Evolutionary conservation across 1,140 invertebrate genomes (phyloP).

Genomic region (Drosophila trapezifrons): DNA sequence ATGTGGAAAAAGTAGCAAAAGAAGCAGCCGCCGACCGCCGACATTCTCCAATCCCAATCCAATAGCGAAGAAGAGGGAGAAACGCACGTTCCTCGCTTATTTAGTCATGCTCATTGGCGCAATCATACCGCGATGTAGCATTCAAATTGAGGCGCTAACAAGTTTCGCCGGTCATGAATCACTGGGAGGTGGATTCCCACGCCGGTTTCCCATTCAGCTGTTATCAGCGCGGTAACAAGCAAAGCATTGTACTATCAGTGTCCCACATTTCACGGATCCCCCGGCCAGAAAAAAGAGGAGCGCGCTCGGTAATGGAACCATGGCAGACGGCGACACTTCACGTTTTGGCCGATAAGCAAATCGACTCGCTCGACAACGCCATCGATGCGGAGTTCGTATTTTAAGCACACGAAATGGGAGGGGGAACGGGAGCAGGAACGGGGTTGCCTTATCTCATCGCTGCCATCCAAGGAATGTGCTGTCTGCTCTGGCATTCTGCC

Average conservation of each 20-base stretch:
- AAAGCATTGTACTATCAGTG: conserved; percentile 47
- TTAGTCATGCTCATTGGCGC: conserved; percentile 45
- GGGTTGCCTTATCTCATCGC: conserved; percentile 37
- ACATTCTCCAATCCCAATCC: conserved; percentile 37
- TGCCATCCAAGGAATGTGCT: conserved; percentile 30
- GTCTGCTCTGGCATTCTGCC: conserved; percentile 19
- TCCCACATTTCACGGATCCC: conserved; percentile 42
- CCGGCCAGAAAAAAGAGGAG: background rate
- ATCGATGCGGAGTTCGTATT: conserved; percentile 23
- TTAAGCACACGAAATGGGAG: conserved; percentile 5
- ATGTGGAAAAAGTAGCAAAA: conserved; percentile 23
- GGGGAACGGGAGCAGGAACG: background rate
- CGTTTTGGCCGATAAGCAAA: conserved; percentile 50
- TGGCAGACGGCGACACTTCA: conserved; percentile 34
- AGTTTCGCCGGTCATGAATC: conserved; percentile 37
- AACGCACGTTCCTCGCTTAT: conserved; percentile 33
- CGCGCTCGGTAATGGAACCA: conserved; percentile 7
- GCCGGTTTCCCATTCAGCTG: conserved; percentile 11
- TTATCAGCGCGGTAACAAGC: conserved; percentile 50
- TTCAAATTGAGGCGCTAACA: conserved; percentile 40
- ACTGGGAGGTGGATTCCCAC: conserved; percentile 36
- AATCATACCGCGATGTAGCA: conserved; percentile 17
- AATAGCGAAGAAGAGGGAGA: conserved; percentile 18
- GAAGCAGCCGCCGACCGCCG: background rate
- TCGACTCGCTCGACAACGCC: too few species aligned